Percentiles rank a stretch among this genome's conserved stretches.
phyloP scores from a whole-genome alignment of 2,113 vertebrate species.

The Pyrgilauda ruficollis region DNA sequence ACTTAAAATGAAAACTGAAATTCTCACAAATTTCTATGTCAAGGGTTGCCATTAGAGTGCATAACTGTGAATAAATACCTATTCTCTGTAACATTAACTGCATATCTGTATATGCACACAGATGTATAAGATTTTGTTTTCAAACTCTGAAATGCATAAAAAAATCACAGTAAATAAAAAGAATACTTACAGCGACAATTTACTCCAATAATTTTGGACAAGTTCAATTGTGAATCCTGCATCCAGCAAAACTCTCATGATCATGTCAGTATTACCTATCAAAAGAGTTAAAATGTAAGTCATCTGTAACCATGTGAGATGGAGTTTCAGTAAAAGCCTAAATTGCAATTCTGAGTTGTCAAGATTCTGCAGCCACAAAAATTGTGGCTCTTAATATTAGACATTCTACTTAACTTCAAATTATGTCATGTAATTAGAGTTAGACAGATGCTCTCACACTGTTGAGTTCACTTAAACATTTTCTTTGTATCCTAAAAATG shows the following conservation, averaged over 20 bases:
- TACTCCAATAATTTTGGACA: slow-evolving; percentile 85
- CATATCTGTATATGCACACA: neutral
- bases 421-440: neutral
- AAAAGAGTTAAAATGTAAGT: neutral
- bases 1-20: neutral
- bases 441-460: neutral
- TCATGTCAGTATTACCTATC: slow-evolving; percentile 86
- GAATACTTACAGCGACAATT: slow-evolving; percentile 84
- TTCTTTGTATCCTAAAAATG: neutral
- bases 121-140: neutral
- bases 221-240: slow-evolving; percentile 92
- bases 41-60: neutral
- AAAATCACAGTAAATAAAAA: neutral
- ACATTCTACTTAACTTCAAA: neutral
- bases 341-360: neutral
- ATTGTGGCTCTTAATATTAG: neutral
- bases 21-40: neutral
- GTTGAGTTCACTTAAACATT: neutral
- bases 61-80: neutral
- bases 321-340: neutral
- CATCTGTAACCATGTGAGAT: neutral
- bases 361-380: neutral
- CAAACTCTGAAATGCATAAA: neutral
- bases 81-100: neutral
- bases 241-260: slow-evolving; percentile 90